Conservation (phyloP, 2,113 vertebrate species). For the Anguilla japonica region DNA sequence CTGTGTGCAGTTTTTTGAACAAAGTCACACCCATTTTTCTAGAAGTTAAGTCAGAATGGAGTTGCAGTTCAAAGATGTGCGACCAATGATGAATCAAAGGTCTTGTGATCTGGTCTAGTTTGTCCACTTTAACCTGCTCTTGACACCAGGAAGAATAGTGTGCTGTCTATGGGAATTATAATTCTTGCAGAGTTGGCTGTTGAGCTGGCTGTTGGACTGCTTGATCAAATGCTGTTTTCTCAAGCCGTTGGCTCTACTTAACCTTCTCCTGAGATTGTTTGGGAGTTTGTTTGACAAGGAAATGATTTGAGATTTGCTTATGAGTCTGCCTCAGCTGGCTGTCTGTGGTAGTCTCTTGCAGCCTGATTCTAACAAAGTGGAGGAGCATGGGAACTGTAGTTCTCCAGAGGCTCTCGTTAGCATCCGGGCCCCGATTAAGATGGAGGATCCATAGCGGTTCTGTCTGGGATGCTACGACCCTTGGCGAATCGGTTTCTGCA, state of each 20-base stretch:
- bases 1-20: too few relatives aligned
- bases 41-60: background rate
- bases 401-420: background rate
- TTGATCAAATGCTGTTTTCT: slow-evolving; percentile 7
- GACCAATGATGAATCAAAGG: background rate
- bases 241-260: background rate
- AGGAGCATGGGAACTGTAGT: background rate
- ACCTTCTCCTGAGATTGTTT: too few relatives aligned
- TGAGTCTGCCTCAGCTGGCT: slow-evolving; percentile 11
- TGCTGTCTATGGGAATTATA: background rate
- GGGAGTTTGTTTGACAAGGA: background rate
- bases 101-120: background rate
- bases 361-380: background rate
- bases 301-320: background rate
- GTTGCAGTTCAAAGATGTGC: background rate
- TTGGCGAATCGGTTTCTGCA: slow-evolving; percentile 52
- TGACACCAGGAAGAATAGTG: too few relatives aligned
- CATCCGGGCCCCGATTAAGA: slow-evolving; percentile 55
- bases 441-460: slow-evolving; percentile 50
- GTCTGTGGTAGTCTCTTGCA: slow-evolving; percentile 11
- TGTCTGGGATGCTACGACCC: slow-evolving; percentile 54
- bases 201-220: background rate
- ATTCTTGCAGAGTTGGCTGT: background rate
- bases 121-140: background rate
- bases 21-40: background rate